These are phyloP conservation scores for Nemotelus nigrinus DNA, from an alignment of 2,888 invertebrate genomes.

Conservation along the genomic window DNA sequence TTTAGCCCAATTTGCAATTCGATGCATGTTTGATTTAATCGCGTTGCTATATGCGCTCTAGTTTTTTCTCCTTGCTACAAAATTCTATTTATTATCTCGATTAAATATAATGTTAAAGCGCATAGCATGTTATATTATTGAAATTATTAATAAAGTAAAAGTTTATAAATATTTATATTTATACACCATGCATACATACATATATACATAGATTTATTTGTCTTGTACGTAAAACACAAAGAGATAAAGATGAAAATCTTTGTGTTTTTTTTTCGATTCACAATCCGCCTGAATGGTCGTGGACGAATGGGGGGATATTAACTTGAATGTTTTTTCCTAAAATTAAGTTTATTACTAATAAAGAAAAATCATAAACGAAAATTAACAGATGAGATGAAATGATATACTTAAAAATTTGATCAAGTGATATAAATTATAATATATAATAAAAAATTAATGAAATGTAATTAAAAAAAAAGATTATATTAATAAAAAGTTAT, in stretches of 20 bases:
- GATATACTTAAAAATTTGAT: conserved; percentile 30
- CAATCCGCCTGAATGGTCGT: background rate
- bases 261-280: conserved; percentile 19
- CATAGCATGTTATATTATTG: background rate
- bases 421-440: conserved; percentile 35
- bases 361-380: no score
- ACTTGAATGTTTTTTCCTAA: conserved; percentile 13
- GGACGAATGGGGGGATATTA: background rate
- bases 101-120: conserved; percentile 21
- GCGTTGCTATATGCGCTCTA: no score
- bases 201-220: conserved; percentile 30
- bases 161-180: conserved; percentile 29
- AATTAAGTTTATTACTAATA: conserved; percentile 22
- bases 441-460: background rate
- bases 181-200: background rate
- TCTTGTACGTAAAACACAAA: conserved; percentile 17
- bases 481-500: conserved; percentile 32
- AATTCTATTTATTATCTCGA: background rate
- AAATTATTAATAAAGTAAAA: conserved; percentile 22
- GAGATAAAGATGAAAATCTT: no score
- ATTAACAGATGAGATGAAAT: background rate
- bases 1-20: no score
- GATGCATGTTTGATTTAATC: no score
- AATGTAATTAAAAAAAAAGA: conserved; percentile 19
- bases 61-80: no score